Evolutionary conservation across 1,140 invertebrate species (phyloP).

Genomic region (Drosophila jambulina): DNA sequence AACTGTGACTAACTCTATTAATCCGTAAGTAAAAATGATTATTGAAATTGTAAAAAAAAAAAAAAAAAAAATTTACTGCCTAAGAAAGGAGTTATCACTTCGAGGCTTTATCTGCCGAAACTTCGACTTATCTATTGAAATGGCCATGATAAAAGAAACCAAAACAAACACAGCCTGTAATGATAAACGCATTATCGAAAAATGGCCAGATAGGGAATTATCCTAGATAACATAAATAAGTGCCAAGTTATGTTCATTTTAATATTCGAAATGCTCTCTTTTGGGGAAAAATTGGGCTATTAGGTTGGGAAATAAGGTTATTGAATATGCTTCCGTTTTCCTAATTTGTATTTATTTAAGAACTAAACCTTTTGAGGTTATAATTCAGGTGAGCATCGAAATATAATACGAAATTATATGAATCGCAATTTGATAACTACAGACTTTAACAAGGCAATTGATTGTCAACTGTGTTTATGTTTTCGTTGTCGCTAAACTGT

Average conservation of each 20-base stretch:
- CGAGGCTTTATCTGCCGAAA: constrained; percentile 20
- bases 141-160: constrained; percentile 18
- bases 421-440: not conserved
- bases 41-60: not conserved
- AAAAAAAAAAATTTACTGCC: not conserved
- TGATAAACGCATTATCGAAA: constrained; percentile 30
- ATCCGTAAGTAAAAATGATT: not conserved
- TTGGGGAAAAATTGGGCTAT: not conserved
- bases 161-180: constrained; percentile 28
- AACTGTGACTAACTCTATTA: constrained; percentile 9
- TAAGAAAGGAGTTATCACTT: constrained; percentile 8
- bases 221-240: constrained; percentile 24
- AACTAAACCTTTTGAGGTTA: not conserved
- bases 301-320: not conserved
- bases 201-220: constrained; percentile 28
- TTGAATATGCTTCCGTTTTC: not conserved
- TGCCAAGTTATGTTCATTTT: not conserved
- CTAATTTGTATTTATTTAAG: not conserved
- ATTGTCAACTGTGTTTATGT: constrained; percentile 26
- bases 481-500: constrained; percentile 4
- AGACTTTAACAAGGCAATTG: not conserved
- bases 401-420: not conserved
- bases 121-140: constrained; percentile 20
- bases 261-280: constrained; percentile 8
- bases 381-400: no score